These are phyloP conservation scores for Lomographa bimaculata DNA, from an alignment of 2,888 invertebrate species.

Conservation along the genomic window DNA sequence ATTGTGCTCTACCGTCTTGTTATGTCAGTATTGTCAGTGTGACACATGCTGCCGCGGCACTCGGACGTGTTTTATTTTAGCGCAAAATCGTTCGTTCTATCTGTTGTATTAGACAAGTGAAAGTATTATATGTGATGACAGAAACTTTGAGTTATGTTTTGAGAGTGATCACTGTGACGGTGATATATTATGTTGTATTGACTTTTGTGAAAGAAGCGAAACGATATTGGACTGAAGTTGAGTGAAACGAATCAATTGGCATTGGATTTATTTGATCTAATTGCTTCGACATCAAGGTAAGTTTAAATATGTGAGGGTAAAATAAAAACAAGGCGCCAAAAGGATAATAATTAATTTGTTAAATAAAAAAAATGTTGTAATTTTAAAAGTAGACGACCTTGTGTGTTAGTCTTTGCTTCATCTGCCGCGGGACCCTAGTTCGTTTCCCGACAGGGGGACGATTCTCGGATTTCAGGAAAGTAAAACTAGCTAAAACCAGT, in stretches of 20 bases:
- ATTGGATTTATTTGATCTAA: constrained; percentile 41
- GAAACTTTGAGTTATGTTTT: constrained; percentile 61
- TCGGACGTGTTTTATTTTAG: constrained; percentile 38
- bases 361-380: no score
- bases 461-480: no score
- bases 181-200: constrained; percentile 65
- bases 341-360: no score
- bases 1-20: constrained; percentile 61
- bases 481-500: no score
- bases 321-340: no score
- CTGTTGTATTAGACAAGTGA: constrained; percentile 20
- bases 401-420: no score
- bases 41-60: constrained; percentile 43
- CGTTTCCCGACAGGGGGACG: no score
- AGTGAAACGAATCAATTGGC: constrained; percentile 33
- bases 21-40: constrained; percentile 57
- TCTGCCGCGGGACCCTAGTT: no score
- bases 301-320: constrained; percentile 25
- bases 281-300: constrained; percentile 38
- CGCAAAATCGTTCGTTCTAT: constrained; percentile 40
- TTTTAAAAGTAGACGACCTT: no score
- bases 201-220: constrained; percentile 67
- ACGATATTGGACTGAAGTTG: constrained; percentile 56
- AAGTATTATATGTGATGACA: constrained; percentile 62
- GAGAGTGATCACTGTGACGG: constrained; percentile 60